phyloP scores from a whole-genome alignment of 2,797 vertebrate species.

The Capromys pilorides region DNA sequence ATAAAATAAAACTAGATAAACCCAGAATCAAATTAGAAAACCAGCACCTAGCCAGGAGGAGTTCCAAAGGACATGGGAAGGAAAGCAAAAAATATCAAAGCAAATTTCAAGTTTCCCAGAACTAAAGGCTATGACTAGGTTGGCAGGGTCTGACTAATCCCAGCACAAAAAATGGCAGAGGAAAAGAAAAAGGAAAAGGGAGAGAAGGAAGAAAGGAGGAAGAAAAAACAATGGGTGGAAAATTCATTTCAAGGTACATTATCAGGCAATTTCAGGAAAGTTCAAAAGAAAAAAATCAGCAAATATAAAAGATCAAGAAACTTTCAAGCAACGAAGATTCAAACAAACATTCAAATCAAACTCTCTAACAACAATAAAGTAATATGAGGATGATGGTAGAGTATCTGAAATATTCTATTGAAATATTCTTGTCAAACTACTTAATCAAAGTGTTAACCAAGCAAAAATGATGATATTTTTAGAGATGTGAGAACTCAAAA shows the following conservation, averaged over 20 bases:
- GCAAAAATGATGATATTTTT: slow-evolving; percentile 36
- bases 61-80: not conserved
- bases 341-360: slow-evolving; percentile 10
- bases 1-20: not conserved
- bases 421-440: slow-evolving; percentile 33
- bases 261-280: slow-evolving; percentile 36
- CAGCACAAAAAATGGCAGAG: slow-evolving; percentile 6
- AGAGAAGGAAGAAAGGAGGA: no score
- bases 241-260: not conserved
- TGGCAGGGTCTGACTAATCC: not conserved
- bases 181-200: not conserved
- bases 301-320: slow-evolving; percentile 60
- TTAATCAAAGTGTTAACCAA: slow-evolving; percentile 26
- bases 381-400: not conserved
- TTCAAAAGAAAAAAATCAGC: slow-evolving; percentile 28
- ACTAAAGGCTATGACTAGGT: not conserved
- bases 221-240: not conserved
- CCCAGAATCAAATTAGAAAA: not conserved
- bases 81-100: not conserved
- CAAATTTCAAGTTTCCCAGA: slow-evolving; percentile 18
- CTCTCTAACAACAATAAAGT: not conserved
- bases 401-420: not conserved
- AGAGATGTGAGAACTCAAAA: not conserved
- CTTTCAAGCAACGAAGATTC: no score
- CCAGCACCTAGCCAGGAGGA: not conserved